Base-by-base conservation (phyloP, 2,888 invertebrate genomes). In the Trissoscelio sp. region DNA sequence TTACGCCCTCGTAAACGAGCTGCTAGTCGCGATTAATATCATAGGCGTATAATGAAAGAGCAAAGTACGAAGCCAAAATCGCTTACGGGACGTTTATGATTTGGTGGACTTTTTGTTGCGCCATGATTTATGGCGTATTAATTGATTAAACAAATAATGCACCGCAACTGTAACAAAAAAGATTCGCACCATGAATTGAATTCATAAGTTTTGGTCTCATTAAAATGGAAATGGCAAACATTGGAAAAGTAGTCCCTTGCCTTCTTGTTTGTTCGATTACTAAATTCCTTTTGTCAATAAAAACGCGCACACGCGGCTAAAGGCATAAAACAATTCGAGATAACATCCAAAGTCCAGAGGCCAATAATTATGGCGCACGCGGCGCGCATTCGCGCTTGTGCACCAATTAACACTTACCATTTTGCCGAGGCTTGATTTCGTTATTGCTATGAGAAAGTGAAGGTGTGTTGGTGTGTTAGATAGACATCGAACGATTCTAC, bases 1-100 rank as follows among this genome's bases (percentile, higher is more conserved):
- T 82, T 82, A 79, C 78, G 69, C 70, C 48, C 74, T 79, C 66
- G 78, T 82, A 74, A 82, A 82, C 78, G 74, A 74, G 78, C 74
- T 74, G 78, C 81, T 73, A 82, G 74, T 70, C 53, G 70, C 69
- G 60, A 82, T 82, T 82, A 82, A 79, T 79, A 73, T 74, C 78
- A 44, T 46, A 74, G 73, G 42, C 57, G 51, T 66, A 58, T 78
- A 66, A 60, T 64, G 66, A 79, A 64, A 64, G 51, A 58, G 62
- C 58, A 62, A 51, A 67, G 60, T 42, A 60, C 73, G 39, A 58
- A 53, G 42, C 12, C 37, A 28, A 73, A 67, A 73, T 79, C 67
- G 58, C 20, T 39, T 39, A 66, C 46, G 37, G 53, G 20, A 72
- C 39, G 28, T 39, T 62, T 31, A 73, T 53, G 48, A 37, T 51